Evolutionary conservation across 2,113 vertebrate genomes (phyloP), one percentile per base, ranked within the genome.

Genomic region (Hiodon tergisus): DNA sequence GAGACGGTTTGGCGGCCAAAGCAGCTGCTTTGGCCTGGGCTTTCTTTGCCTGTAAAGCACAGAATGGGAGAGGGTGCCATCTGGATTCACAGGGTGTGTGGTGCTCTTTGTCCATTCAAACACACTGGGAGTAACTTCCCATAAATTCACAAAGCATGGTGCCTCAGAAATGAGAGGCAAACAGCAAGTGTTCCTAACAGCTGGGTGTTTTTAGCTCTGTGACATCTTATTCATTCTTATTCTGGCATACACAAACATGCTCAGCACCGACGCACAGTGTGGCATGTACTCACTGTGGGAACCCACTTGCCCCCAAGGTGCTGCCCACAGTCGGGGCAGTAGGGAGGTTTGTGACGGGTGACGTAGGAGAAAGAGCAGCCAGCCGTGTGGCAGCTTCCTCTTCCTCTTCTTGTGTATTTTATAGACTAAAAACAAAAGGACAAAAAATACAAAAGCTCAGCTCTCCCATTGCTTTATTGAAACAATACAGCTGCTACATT

Each of bases 301-400:
- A 94, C 89, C 97, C 96, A 98, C 83, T 98, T 98, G 17, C 97
- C 96, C 76, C 96, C 97, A 10, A 99, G 89, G 81, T 95, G 92
- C 80, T 88, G 93, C 16, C 95, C 95, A 72, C 97, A 98, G 0
- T 84, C 78, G 0, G 97, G 97, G 76, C 97, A 99, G 71, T 89
- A 91, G 3, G 94, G 93, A 48, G 97, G 97, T 74, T 99, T 99
- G 87, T 98, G 96, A 65, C 97, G 95, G 65, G 97, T 98, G 81
- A 98, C 95, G 0, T 99, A 98, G 4, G 94, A 92, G 78, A 96
- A 99, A 11, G 93, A 91, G 79, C 97, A 99, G 16, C 90, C 90
- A n/a, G 96, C 92, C 79, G 92, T 96, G 47, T 90, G 92, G 82
- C 97, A 99, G 60, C 91, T 92, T 47, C 97, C 97, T 54, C 95